Evolutionary conservation across 2,888 invertebrate species (phyloP), one percentile per base, ranked within the genome.

Genomic region (Ophioninae sp.): DNA sequence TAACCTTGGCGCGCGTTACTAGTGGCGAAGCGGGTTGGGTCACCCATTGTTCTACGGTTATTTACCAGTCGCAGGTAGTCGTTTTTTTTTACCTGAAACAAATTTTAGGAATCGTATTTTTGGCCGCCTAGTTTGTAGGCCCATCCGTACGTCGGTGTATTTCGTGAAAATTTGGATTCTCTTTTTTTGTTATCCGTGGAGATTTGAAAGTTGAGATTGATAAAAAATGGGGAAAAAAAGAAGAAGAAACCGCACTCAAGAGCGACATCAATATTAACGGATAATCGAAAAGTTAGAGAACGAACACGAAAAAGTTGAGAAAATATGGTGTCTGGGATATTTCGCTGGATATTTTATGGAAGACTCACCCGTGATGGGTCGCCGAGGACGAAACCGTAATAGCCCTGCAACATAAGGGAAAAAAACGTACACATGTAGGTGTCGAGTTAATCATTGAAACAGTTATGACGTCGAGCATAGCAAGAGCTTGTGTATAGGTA

Each of bases 301-400:
- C 10, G 51, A 9, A 13, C 13, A 22, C 3, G 20, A 6, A 58
- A 37, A 22, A 3, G 2, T 51, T 51, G 13, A 10, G 10, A 51
- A 51, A 51, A 51, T 13, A 51, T 17, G 6, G 13, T 51, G 13
- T 17, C 41, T 41, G 8, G 9, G 9, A 41, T 6, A 22, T 23
- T 37, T 58, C 13, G 58, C 2, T 39, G 23, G 22, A 17, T 75
- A 79, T 65, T 64, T 44, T 0, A 37, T 59, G 30, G 37, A 63
- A 22, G 51, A 86, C 90, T 90, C 82, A 90, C 90, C 90, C 87
- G 78, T 86, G 88, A 61, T 86, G 87, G 73, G 87, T 88, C 71
- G 81, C 76, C 79, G 85, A 86, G 85, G 89, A 88, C 76, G 87
- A 86, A 86, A 91, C 91, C 69, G 87, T 86, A 84, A 90, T 89